A percentile compares a stretch with the other conserved stretches of the same genome.
Evolutionary conservation across 2,113 vertebrate genomes (phyloP).

Genomic region (Takifugu bimaculatus): DNA sequence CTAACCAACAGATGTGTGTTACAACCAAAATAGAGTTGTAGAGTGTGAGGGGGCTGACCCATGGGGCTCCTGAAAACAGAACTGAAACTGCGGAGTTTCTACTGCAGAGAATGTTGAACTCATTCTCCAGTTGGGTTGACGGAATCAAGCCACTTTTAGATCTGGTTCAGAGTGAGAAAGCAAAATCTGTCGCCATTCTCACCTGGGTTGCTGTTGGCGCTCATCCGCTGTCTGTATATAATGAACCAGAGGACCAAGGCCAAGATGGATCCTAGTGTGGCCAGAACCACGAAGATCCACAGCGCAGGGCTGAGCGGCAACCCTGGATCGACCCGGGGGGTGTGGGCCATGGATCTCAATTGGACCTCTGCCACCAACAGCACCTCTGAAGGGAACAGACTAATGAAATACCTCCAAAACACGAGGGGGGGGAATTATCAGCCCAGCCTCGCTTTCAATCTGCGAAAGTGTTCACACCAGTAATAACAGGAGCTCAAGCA

Average conservation of each 20-base stretch:
- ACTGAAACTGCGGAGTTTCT: conserved; percentile 63
- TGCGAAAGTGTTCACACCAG: no score
- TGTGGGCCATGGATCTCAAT: neutral
- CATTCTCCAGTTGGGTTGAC: conserved; percentile 13
- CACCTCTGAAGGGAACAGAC: conserved; percentile 24
- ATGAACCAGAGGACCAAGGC: conserved; percentile 61
- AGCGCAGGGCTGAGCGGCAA: conserved; percentile 25
- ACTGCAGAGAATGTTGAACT: conserved; percentile 36
- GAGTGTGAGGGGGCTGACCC: conserved; percentile 31
- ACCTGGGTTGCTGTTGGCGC: conserved; percentile 40
- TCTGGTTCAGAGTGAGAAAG: neutral
- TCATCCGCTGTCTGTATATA: conserved; percentile 53
- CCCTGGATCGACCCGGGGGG: neutral
- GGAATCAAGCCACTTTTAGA: neutral
- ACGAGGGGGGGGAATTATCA: no score
- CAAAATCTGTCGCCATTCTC: neutral
- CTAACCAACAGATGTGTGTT: conserved; percentile 52
- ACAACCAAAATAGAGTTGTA: conserved; percentile 39
- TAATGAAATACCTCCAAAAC: neutral
- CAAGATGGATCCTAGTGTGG: conserved; percentile 47
- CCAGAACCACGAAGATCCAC: conserved; percentile 56
- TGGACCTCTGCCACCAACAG: neutral
- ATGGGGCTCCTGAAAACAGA: conserved; percentile 50
- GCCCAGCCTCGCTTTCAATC: no score
- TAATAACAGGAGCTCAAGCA: no score